phyloP scores from a whole-genome alignment of 2,113 vertebrate species.

The Lophochroa leadbeateri region DNA sequence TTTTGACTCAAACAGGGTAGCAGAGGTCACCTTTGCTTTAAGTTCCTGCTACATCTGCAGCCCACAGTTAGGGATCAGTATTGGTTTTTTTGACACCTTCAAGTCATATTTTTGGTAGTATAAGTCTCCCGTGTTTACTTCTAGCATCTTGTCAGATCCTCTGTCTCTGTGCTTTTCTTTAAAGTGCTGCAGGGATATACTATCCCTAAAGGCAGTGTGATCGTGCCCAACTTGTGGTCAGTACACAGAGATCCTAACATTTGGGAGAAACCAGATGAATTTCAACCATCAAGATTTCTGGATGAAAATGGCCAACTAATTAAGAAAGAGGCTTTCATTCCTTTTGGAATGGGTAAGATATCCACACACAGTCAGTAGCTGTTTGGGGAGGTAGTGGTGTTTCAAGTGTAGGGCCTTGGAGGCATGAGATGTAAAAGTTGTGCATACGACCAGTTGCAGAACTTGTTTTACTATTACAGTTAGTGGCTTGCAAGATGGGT shows the following conservation, averaged over 20 bases:
- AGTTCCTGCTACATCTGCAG: background rate
- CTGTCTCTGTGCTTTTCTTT: constrained; percentile 24
- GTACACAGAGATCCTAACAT: constrained; percentile 89
- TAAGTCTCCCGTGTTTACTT: background rate
- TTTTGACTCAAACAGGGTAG: background rate
- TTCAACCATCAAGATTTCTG: constrained; percentile 87
- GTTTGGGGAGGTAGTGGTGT: background rate
- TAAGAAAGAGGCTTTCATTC: constrained; percentile 90
- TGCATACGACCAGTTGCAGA: background rate
- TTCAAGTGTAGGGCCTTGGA: background rate
- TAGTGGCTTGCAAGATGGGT: background rate
- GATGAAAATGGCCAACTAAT: constrained; percentile 84
- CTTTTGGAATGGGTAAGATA: constrained; percentile 91
- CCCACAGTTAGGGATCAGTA: background rate
- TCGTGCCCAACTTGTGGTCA: constrained; percentile 91
- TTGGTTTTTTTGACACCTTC: background rate
- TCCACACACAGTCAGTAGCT: background rate
- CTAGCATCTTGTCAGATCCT: background rate
- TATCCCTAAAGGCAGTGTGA: constrained; percentile 90
- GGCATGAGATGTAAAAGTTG: background rate
- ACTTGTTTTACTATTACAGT: background rate
- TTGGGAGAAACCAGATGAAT: constrained; percentile 90
- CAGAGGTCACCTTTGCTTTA: background rate
- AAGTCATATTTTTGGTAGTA: background rate
- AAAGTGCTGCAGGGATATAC: constrained; percentile 88